These are phyloP conservation scores for Xanthorhoe designata DNA, from an alignment of 2,888 invertebrate species.

Conservation along the genomic window DNA sequence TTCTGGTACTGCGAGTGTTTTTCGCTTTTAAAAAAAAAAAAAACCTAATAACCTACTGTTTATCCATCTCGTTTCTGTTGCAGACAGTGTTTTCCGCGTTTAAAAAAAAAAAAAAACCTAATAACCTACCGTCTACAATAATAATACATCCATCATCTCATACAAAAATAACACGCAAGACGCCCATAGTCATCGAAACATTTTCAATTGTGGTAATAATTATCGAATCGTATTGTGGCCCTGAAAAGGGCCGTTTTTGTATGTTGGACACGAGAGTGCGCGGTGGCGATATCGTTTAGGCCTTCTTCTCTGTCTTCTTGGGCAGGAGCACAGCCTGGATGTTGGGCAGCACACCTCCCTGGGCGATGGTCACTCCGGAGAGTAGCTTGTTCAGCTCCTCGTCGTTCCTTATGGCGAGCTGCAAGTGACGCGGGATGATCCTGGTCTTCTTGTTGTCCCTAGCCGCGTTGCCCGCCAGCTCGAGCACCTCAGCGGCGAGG, in stretches of 20 bases:
- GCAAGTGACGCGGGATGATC: slow-evolving; percentile 91
- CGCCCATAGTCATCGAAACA: neutral
- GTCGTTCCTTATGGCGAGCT: slow-evolving; percentile 91
- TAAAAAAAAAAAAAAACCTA: no score
- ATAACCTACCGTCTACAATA: no score
- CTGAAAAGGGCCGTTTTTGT: slow-evolving; percentile 4
- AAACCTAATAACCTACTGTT: no score
- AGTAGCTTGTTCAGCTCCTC: slow-evolving; percentile 92
- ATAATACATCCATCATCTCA: no score
- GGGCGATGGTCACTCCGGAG: slow-evolving; percentile 91
- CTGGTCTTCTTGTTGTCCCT: slow-evolving; percentile 88
- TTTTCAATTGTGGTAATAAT: neutral
- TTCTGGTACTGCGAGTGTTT: no score
- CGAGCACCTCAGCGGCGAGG: slow-evolving; percentile 77
- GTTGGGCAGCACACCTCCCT: slow-evolving; percentile 93
- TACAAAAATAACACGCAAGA: neutral
- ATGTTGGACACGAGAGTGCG: neutral
- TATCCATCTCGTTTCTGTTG: no score
- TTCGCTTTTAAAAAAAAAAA: no score
- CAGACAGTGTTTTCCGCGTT: no score
- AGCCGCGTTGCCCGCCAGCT: slow-evolving; percentile 79
- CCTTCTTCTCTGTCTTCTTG: slow-evolving; percentile 83
- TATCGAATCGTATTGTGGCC: slow-evolving; percentile 29
- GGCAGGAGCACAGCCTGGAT: slow-evolving; percentile 91
- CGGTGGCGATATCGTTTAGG: neutral